Evolutionary conservation across 2,113 vertebrate species (phyloP).

Genomic region (Callipepla californica): DNA sequence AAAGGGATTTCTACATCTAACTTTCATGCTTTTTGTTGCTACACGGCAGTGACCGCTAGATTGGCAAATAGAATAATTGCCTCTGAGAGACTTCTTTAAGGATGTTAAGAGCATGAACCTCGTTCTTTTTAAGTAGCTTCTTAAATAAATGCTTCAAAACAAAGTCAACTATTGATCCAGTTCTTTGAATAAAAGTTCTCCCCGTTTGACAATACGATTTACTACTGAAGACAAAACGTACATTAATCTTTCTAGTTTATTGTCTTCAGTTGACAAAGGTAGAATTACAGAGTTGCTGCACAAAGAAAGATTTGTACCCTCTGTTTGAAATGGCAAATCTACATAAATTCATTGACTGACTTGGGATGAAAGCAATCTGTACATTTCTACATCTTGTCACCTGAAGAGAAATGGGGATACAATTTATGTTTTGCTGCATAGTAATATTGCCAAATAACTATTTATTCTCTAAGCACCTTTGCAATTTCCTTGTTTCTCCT

Average conservation of each 20-base stretch:
- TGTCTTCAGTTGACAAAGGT: conserved; percentile 66
- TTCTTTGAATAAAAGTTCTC: conserved; percentile 68
- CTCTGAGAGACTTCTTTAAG: conserved; percentile 79
- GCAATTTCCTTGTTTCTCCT: not conserved
- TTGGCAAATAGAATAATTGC: conserved; percentile 65
- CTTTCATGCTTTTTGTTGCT: conserved; percentile 74
- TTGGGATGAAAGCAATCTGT: conserved; percentile 63
- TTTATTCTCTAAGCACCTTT: conserved; percentile 17
- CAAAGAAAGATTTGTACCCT: conserved; percentile 44
- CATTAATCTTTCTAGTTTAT: conserved; percentile 69
- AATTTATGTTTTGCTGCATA: conserved; percentile 25
- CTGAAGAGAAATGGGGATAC: conserved; percentile 6
- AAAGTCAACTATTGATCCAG: conserved; percentile 75
- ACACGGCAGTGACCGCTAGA: conserved; percentile 51
- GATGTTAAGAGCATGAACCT: conserved; percentile 72
- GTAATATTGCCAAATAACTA: conserved; percentile 19
- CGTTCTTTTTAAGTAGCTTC: conserved; percentile 71
- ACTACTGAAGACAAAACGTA: conserved; percentile 69
- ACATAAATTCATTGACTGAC: conserved; percentile 50
- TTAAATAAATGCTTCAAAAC: conserved; percentile 77
- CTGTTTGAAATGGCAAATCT: conserved; percentile 59
- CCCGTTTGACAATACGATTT: conserved; percentile 66
- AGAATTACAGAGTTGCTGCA: conserved; percentile 42
- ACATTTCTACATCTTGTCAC: conserved; percentile 12
- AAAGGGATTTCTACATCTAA: conserved; percentile 68